A percentile compares a stretch with the other conserved stretches of the same genome.
phyloP scores from a whole-genome alignment of 1,140 invertebrate genomes.

The Drosophila arawakana region DNA sequence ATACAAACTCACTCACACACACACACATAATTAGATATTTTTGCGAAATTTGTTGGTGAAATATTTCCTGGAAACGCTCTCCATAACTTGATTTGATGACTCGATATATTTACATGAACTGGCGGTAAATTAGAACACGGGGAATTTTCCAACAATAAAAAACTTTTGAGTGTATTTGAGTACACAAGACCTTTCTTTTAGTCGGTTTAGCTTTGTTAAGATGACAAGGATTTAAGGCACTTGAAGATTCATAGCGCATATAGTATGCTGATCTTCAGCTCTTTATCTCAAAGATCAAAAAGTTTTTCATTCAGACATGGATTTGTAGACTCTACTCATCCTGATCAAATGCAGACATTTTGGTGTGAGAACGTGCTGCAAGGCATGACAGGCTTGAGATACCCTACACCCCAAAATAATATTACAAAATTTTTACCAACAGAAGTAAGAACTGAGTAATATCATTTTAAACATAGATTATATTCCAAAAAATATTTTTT shows the following conservation, averaged over 20 bases:
- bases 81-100: conserved; percentile 5
- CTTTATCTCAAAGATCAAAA: conserved; percentile 18
- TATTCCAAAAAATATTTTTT: too few relatives aligned
- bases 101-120: conserved; percentile 8
- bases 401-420: background rate
- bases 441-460: too few relatives aligned
- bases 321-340: conserved; percentile 5
- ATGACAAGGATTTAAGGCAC: background rate
- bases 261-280: background rate
- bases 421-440: background rate
- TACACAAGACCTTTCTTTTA: background rate
- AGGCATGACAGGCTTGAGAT: background rate
- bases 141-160: background rate
- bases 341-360: conserved; percentile 9
- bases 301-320: conserved; percentile 13
- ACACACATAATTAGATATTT: background rate
- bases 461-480: too few relatives aligned
- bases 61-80: background rate
- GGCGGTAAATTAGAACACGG: background rate
- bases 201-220: background rate
- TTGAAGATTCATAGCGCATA: background rate
- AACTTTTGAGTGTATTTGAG: too few relatives aligned
- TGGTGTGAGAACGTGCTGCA: background rate
- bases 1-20: background rate
- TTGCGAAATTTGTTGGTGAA: background rate